Evolutionary conservation across 2,797 vertebrate species (phyloP), one percentile per base, ranked within the genome.

Genomic region (Pangasius krempfi): DNA sequence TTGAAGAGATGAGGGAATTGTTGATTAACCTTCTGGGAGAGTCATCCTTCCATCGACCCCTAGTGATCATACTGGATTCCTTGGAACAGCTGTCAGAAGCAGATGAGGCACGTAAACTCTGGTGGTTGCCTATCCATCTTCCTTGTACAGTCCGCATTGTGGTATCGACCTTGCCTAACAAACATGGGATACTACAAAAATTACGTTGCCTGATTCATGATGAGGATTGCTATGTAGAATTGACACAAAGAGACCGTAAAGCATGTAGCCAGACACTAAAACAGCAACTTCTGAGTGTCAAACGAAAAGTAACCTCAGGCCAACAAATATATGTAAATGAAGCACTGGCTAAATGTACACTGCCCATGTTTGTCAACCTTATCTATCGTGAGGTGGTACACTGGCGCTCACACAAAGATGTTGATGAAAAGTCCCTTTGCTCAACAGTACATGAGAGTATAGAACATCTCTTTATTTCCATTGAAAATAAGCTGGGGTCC

Each of bases 261-360:
- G 95, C 97, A 94, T 99, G 99, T 93, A 99, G 98, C 93, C 99
- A 99, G 95, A 98, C 98, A 54, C 96, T 99, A 91, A 99, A 99
- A 93, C 98, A 99, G 93, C 98, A 99, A 94, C 95, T 99, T 90
- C 95, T 99, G 64, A 94, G 94, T 16, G 97, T 99, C 91, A 99
- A 98, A 93, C 96, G 99, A 89, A 99, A 99, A 94, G 98, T 99
- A 94, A 99, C 99, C 6, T 99, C 99, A 1, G 99, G 99, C 84
- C 99, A 99, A 93, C 99, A 99, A 94, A 99, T 99, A 90, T 99
- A 99, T 0, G 98, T 99, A 89, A 99, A 99, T 86, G 98, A 99
- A 75, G 99, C 98, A 0, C 96, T 99, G 88, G 98, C 98, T 81
- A 99, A 98, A 94, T 99, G 99, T 92, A 99, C 99, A 0, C 95